phyloP scores from a whole-genome alignment of 2,113 vertebrate species.

The Andinoacara biseriatus region DNA sequence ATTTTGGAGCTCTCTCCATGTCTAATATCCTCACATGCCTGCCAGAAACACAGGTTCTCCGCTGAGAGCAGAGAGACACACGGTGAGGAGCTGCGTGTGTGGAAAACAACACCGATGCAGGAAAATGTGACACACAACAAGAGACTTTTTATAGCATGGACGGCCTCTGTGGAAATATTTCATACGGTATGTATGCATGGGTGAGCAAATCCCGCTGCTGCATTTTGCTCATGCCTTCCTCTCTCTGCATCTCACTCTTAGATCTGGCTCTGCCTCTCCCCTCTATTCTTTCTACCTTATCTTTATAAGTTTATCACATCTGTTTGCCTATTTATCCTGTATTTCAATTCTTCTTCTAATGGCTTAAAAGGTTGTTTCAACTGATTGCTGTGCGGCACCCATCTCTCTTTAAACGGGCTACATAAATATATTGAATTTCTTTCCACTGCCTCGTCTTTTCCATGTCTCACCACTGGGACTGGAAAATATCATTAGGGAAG shows the following conservation, averaged over 20 bases:
- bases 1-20: slow-evolving; percentile 88
- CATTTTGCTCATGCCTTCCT: background rate
- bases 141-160: slow-evolving; percentile 13
- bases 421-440: slow-evolving; percentile 6
- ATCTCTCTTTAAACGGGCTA: background rate
- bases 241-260: background rate
- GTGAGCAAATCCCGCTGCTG: background rate
- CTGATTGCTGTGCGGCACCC: background rate
- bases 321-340: fast-evolving
- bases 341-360: background rate
- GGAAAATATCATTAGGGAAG: slow-evolving; percentile 9
- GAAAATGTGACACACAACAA: background rate
- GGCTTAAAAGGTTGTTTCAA: background rate
- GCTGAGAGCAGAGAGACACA: slow-evolving; percentile 71
- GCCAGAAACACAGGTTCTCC: slow-evolving; percentile 96
- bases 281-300: background rate
- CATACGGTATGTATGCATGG: background rate
- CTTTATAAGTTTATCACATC: background rate
- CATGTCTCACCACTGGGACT: slow-evolving; percentile 10
- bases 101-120: background rate
- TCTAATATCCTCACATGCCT: slow-evolving; percentile 90
- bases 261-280: background rate
- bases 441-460: slow-evolving; percentile 18
- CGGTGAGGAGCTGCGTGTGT: background rate
- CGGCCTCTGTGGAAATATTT: slow-evolving; percentile 3